Evolutionary conservation across 2,113 vertebrate species (phyloP).

Genomic region (Ancistrus triradiatus): DNA sequence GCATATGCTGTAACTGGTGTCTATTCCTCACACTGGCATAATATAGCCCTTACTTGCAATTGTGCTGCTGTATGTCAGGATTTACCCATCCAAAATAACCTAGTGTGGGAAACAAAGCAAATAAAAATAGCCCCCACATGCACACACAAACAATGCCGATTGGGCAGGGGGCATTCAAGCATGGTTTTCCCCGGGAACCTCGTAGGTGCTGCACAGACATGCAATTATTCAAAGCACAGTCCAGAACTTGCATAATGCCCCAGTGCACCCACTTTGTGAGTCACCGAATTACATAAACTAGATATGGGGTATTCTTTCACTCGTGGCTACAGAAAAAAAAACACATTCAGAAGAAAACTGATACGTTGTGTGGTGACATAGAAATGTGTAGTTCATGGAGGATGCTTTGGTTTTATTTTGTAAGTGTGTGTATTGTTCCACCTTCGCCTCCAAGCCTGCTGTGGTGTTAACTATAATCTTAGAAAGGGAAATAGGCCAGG

Average conservation of each 20-base stretch:
- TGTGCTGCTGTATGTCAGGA: slow-evolving; percentile 28
- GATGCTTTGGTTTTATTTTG: background rate
- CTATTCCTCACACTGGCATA: slow-evolving; percentile 33
- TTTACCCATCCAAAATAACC: slow-evolving; percentile 29
- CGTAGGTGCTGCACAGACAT: slow-evolving; percentile 42
- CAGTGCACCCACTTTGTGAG: slow-evolving; percentile 45
- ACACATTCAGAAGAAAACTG: background rate
- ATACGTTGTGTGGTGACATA: background rate
- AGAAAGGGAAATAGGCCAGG: background rate
- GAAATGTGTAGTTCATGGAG: slow-evolving; percentile 1
- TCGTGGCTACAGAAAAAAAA: slow-evolving; percentile 5
- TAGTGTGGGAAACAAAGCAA: background rate
- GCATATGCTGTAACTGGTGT: slow-evolving; percentile 36
- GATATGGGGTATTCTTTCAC: slow-evolving; percentile 41
- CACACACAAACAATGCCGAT: background rate
- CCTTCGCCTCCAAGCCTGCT: background rate
- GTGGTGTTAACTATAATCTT: background rate
- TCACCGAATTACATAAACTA: slow-evolving; percentile 50
- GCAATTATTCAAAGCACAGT: slow-evolving; percentile 46
- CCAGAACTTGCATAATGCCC: slow-evolving; percentile 49
- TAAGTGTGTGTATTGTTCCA: background rate
- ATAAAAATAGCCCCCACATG: slow-evolving; percentile 8
- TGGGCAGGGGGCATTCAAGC: slow-evolving; percentile 21
- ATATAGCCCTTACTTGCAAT: slow-evolving; percentile 29
- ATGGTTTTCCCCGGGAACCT: slow-evolving; percentile 21